phyloP scores from a whole-genome alignment of 1,140 invertebrate genomes.

The Sarcophaga peregrina region DNA sequence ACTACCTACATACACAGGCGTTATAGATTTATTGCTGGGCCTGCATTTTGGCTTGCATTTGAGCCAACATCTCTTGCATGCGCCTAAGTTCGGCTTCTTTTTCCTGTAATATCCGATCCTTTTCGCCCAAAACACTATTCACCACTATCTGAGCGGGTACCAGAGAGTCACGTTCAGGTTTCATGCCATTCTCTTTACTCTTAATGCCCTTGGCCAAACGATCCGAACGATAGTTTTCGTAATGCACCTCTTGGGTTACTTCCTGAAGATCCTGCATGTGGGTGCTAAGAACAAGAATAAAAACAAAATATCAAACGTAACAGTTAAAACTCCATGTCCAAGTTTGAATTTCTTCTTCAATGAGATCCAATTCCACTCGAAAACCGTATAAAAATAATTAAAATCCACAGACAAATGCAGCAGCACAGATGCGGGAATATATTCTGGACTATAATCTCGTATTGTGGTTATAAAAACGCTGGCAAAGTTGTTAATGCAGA shows the following conservation, averaged over 20 bases:
- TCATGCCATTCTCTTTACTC: constrained; percentile 60
- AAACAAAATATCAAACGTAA: constrained; percentile 34
- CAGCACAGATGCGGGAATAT: too few species aligned
- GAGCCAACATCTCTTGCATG: constrained; percentile 95
- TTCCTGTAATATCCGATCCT: constrained; percentile 86
- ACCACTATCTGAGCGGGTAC: constrained; percentile 49
- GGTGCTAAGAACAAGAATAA: constrained; percentile 70
- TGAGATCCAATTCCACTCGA: too few species aligned
- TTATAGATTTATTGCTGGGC: constrained; percentile 67
- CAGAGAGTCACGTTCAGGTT: constrained; percentile 55
- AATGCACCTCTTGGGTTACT: constrained; percentile 95
- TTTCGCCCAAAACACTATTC: constrained; percentile 72
- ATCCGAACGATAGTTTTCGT: constrained; percentile 95
- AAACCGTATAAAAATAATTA: too few species aligned
- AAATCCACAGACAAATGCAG: too few species aligned
- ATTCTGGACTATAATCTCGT: too few species aligned
- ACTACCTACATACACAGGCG: too few species aligned
- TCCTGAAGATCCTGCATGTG: constrained; percentile 97
- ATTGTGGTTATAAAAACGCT: too few species aligned
- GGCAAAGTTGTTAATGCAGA: too few species aligned
- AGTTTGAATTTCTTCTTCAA: not conserved
- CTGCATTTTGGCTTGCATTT: constrained; percentile 94
- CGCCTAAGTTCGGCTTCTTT: constrained; percentile 90
- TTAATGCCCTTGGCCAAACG: constrained; percentile 84
- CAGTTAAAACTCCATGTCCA: too few species aligned